Evolutionary conservation across 2,113 vertebrate genomes (phyloP).

Genomic region (Burhinus oedicnemus): DNA sequence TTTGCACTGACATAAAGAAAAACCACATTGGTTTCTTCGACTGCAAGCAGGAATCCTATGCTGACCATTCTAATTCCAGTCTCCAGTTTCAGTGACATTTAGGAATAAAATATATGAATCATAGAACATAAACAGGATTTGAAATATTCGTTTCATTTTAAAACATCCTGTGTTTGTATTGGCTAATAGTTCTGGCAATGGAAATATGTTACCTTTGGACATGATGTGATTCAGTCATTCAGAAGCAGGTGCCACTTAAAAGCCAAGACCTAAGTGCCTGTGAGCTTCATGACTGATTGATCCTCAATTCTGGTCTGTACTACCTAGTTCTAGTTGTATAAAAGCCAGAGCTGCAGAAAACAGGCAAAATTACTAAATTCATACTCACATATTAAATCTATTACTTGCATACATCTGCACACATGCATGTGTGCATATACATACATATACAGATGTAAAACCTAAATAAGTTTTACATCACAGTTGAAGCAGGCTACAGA

Average conservation of each 20-base stretch:
- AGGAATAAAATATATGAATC: not conserved
- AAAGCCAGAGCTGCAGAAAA: not conserved
- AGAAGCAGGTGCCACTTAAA: not conserved
- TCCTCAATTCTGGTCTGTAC: not conserved
- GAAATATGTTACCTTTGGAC: not conserved
- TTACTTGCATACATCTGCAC: not conserved
- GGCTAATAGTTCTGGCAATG: not conserved
- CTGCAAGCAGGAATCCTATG: not conserved
- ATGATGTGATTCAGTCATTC: not conserved
- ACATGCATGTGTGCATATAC: not conserved
- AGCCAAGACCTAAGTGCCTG: not conserved
- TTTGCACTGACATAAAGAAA: not conserved
- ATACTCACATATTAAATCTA: not conserved
- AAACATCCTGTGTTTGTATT: not conserved
- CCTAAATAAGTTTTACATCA: not conserved
- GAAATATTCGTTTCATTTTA: not conserved
- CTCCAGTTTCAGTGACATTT: not conserved
- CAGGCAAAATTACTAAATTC: not conserved
- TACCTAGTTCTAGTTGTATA: not conserved
- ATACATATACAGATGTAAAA: not conserved
- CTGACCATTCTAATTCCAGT: not conserved
- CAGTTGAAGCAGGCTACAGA: not conserved
- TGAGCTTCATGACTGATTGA: not conserved
- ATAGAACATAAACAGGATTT: not conserved
- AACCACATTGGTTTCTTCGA: not conserved